A percentile compares a stretch with the other conserved stretches of the same genome.
These are phyloP conservation scores for Solenopsis invicta DNA, from an alignment of 1,140 invertebrate genomes.

Conservation along the genomic window DNA sequence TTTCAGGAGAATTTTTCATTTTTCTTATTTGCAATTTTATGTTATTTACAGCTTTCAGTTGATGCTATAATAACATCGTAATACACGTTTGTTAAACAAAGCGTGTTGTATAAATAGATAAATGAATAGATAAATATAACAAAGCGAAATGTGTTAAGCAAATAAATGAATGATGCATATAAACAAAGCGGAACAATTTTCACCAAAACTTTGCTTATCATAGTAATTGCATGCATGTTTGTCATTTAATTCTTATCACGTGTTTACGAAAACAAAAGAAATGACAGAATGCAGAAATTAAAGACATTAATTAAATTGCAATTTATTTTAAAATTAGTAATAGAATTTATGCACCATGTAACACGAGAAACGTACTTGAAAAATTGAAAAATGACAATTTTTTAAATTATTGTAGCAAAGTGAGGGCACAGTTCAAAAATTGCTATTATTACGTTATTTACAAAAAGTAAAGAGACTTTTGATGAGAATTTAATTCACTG, in stretches of 20 bases:
- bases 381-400: background rate
- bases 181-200: background rate
- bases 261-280: background rate
- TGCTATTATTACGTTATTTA: too few species aligned
- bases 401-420: too few species aligned
- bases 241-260: background rate
- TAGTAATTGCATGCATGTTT: background rate
- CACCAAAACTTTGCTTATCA: background rate
- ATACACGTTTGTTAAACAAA: background rate
- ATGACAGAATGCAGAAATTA: background rate
- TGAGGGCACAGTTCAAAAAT: too few species aligned
- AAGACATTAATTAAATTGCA: background rate
- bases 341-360: background rate
- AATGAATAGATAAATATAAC: background rate
- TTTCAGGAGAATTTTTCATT: too few species aligned
- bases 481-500: too few species aligned
- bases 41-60: background rate
- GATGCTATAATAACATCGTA: background rate
- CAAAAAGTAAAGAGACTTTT: too few species aligned
- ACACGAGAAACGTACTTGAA: background rate
- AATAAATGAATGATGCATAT: background rate
- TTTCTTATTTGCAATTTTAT: constrained; percentile 8
- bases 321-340: background rate
- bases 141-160: background rate
- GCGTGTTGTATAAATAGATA: background rate